Base-by-base conservation (phyloP, 2,113 vertebrate species). In the Oxyura jamaicensis region DNA sequence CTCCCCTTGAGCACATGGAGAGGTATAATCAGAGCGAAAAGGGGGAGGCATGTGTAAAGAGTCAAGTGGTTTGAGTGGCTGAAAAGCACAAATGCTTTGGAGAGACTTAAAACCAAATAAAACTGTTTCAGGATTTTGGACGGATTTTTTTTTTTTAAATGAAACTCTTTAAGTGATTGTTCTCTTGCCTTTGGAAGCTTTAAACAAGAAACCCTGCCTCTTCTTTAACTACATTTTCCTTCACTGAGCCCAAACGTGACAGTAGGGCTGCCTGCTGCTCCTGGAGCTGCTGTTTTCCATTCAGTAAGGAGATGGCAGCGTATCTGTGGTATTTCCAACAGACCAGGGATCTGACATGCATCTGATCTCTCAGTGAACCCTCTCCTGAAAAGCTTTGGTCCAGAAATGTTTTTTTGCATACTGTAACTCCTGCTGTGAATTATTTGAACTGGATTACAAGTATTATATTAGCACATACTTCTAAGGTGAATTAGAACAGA, bases 1-100 rank as follows among this genome's bases (percentile, higher is more conserved):
- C 88, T 81, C 96, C 96, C 97, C 94, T 92, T 94, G 96, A 97
- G 97, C 96, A 46, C 69, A n/a, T 39, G 74, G 92, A 96, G 96
- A 96, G 97, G 93, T 93, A 90, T 44, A 92, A 93, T 83, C 96
- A 67, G 95, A 95, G 97, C 68, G 46, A 91, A 89, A 91, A 89
- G 76, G 79, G 91, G 95, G 93, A 76, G 91, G 91, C n/a, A 44
- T 11, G 83, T 53, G 95, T 46, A 88, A 66, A 52, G 63, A 65
- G 71, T 60, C 46, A 23, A 90, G 86, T 78, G 4, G 63, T 87
- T 58, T 88, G 91, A 92, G 86, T 8, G 91, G 95, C 78, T 95
- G 88, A 86, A 39, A 41, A 8, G 13, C 87, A 65, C 73, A 85
- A 94, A 83, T 33, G 44, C 83, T 95, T 81, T 5, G 35, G 73